Evolutionary conservation across 2,888 invertebrate species (phyloP).

Genomic region (Salticus scenicus): DNA sequence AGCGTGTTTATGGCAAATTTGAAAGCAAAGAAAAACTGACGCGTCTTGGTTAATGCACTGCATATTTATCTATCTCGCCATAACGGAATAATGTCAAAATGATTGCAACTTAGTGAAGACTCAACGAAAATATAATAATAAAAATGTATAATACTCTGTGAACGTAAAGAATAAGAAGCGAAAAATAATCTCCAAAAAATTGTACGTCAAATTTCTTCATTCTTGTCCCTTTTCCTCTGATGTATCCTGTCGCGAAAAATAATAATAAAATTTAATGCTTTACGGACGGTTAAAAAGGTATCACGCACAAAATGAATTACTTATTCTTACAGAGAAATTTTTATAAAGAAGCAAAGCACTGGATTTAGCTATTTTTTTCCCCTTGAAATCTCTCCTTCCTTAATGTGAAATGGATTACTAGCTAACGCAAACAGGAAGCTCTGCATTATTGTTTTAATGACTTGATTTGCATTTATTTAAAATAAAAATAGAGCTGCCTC

Average conservation of each 20-base stretch:
- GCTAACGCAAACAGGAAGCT: not conserved
- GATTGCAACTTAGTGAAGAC: constrained; percentile 39
- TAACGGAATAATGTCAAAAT: constrained; percentile 48
- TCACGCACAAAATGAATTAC: not conserved
- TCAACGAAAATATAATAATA: not conserved
- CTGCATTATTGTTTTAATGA: not conserved
- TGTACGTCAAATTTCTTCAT: constrained; percentile 3
- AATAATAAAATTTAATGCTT: constrained; percentile 18
- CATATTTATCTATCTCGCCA: constrained; percentile 3
- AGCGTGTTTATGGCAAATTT: constrained; percentile 3
- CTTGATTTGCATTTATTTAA: not conserved
- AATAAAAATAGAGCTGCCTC: too few species aligned
- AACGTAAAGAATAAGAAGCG: not conserved
- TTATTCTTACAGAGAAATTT: too few species aligned
- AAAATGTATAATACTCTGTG: not conserved
- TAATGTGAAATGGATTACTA: not conserved
- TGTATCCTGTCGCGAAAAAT: not conserved
- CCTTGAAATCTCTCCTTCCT: not conserved
- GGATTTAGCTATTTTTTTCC: not conserved
- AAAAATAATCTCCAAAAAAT: not conserved
- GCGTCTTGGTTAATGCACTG: not conserved
- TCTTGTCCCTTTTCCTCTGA: not conserved
- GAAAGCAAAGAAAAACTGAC: not conserved
- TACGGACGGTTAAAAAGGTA: not conserved
- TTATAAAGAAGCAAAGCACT: not conserved